Evolutionary conservation across 2,113 vertebrate genomes (phyloP), one percentile per base, ranked within the genome.

Genomic region (Numenius arquata): DNA sequence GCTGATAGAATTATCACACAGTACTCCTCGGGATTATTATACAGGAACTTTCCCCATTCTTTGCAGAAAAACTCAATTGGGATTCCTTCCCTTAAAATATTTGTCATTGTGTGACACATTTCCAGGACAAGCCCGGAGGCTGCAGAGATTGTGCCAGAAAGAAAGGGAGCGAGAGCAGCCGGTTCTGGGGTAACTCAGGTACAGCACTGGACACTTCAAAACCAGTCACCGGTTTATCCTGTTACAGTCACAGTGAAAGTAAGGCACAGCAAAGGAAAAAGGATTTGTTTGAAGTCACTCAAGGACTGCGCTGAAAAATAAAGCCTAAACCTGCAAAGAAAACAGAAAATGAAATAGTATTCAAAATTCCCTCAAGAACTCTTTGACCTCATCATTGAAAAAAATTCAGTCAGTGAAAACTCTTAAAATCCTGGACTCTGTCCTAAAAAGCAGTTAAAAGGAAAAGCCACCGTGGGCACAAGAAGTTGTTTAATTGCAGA

Each of bases 371-470:
- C 82, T 88, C 91, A 94, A 92, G 95, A 97, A 30, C 83, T 87
- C 75, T 94, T 85, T 77, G 89, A 97, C 95, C 84, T 97, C 91
- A 92, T 97, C 91, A 92, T 96, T 80, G 21, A 93, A 95, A 95
- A 96, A 93, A 63, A 83, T 4, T 32, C 55, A 93, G 41, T 80
- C 43, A 74, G 40, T 90, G 63, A 95, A 96, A 97, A 97, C 94
- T 90, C 93, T 96, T 97, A 93, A 96, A 95, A 95, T 96, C 83
- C 95, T 97, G 96, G 97, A 97, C 95, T 82, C 55, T 74, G 66
- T 97, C 97, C 97, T 97, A 96, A 89, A 97, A 97, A 95, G 94
- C 96, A 96, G 96, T 95, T 97, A 94, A 97, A 96, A 94, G 66
- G 58, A 96, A 95, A 93, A 97, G 94, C 75, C 93, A 95, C 89